Evolutionary conservation across 2,113 vertebrate species (phyloP).

Genomic region (Bos javanicus): DNA sequence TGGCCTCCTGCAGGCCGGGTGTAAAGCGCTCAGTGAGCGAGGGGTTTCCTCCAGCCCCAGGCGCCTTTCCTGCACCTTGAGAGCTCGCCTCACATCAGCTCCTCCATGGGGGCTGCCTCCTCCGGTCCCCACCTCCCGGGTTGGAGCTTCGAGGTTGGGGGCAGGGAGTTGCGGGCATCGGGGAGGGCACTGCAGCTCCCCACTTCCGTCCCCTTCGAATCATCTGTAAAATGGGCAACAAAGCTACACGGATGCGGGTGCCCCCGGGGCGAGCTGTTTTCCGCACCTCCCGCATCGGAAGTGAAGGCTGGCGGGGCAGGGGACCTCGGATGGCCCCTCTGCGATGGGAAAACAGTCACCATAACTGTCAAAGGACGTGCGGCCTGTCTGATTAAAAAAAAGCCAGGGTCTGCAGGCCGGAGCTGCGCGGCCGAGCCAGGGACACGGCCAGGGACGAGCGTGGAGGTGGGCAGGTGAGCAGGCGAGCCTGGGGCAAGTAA

Average conservation of each 20-base stretch:
- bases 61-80: neutral
- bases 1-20: neutral
- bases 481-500: neutral
- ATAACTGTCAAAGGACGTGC: neutral
- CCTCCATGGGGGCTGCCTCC: neutral
- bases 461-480: neutral
- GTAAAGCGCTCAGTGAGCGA: accelerated
- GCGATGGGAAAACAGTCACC: neutral
- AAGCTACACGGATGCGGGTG: no score
- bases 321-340: neutral
- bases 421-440: neutral
- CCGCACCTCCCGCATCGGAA: neutral
- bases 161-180: no score
- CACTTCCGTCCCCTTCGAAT: neutral
- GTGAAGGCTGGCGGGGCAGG: neutral
- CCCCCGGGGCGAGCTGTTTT: neutral
- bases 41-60: neutral
- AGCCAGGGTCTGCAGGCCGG: neutral
- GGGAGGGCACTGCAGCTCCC: neutral
- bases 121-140: no score
- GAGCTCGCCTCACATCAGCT: neutral
- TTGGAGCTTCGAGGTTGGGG: neutral
- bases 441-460: neutral
- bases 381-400: neutral
- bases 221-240: neutral